phyloP scores from a whole-genome alignment of 2,113 vertebrate genomes.

The Semicossyphus pulcher region DNA sequence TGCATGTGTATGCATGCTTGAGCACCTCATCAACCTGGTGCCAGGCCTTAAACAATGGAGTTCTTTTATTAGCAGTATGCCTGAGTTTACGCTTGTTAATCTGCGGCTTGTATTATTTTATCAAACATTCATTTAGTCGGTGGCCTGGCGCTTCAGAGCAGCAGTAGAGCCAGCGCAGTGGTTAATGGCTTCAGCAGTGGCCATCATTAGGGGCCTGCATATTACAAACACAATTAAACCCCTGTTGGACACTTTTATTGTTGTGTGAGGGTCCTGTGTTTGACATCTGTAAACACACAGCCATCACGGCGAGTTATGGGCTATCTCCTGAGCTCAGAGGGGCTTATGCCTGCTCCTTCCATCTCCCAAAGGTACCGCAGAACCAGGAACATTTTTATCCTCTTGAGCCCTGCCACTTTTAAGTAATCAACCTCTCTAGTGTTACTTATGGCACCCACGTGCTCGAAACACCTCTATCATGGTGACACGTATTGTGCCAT shows the following conservation, averaged over 20 bases:
- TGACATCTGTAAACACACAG: slow-evolving; percentile 88
- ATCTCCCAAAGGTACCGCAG: slow-evolving; percentile 68
- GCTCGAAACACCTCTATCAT: slow-evolving; percentile 37
- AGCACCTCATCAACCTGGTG: slow-evolving; percentile 98
- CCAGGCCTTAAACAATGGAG: slow-evolving; percentile 97
- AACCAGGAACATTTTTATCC: slow-evolving; percentile 66
- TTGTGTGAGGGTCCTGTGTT: slow-evolving; percentile 86
- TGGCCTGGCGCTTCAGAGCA: slow-evolving; percentile 85
- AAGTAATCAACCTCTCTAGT: slow-evolving; percentile 78
- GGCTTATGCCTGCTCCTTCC: slow-evolving; percentile 59
- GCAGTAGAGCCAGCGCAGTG: slow-evolving; percentile 87
- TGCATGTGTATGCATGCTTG: slow-evolving; percentile 98
- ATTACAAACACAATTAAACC: slow-evolving; percentile 99
- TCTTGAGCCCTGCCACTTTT: slow-evolving; percentile 74
- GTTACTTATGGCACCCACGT: slow-evolving; percentile 85
- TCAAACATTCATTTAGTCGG: slow-evolving; percentile 97
- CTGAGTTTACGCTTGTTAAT: slow-evolving; percentile 99
- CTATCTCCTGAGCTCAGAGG: slow-evolving; percentile 60
- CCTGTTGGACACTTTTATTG: slow-evolving; percentile 92
- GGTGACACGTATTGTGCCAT: slow-evolving; percentile 21
- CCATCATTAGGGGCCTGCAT: slow-evolving; percentile 93
- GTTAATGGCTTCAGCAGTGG: slow-evolving; percentile 93
- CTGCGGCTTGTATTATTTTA: slow-evolving; percentile 99
- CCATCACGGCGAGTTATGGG: slow-evolving; percentile 83
- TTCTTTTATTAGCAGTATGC: slow-evolving; percentile 93